Percentiles rank a stretch among this genome's conserved stretches.
Conservation (phyloP, 2,113 vertebrate genomes). For the Scophthalmus maximus region DNA sequence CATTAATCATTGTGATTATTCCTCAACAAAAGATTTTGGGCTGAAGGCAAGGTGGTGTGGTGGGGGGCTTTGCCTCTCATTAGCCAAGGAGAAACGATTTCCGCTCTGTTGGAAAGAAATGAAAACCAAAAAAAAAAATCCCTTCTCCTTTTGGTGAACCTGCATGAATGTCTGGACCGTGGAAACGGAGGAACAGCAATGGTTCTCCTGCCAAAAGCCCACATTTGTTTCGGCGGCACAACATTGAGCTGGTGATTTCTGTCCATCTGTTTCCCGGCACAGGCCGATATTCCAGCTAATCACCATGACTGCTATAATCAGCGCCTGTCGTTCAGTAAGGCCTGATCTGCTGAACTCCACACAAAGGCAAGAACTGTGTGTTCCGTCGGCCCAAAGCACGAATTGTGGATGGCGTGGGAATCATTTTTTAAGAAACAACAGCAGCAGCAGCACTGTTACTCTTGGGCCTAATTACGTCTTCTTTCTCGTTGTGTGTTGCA, state of each 20-base stretch:
- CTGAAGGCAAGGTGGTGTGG: conserved; percentile 20
- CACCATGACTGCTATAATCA: conserved; percentile 58
- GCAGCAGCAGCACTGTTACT: conserved; percentile 6
- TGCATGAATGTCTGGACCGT: conserved; percentile 51
- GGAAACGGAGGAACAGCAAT: conserved; percentile 67
- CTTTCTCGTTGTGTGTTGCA: conserved; percentile 26
- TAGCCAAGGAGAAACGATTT: conserved; percentile 57
- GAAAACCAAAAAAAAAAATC: no score
- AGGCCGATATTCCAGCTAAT: conserved; percentile 67
- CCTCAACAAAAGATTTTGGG: conserved; percentile 61
- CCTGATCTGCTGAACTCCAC: conserved; percentile 44
- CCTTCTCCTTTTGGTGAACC: conserved; percentile 51
- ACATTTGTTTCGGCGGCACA: conserved; percentile 73
- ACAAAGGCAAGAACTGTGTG: conserved; percentile 27
- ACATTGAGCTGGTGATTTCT: conserved; percentile 76
- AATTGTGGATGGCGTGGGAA: conserved; percentile 12
- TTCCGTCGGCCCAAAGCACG: conserved; percentile 20
- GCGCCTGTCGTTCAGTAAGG: conserved; percentile 29
- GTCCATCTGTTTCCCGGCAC: conserved; percentile 75
- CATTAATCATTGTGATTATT: conserved; percentile 69
- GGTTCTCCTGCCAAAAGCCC: conserved; percentile 66
- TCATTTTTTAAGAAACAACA: not conserved
- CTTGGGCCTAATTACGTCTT: conserved; percentile 41
- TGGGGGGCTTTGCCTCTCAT: conserved; percentile 46
- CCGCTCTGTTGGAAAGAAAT: conserved; percentile 14